phyloP scores from a whole-genome alignment of 2,797 vertebrate genomes.

The Acropternis orthonyx region DNA sequence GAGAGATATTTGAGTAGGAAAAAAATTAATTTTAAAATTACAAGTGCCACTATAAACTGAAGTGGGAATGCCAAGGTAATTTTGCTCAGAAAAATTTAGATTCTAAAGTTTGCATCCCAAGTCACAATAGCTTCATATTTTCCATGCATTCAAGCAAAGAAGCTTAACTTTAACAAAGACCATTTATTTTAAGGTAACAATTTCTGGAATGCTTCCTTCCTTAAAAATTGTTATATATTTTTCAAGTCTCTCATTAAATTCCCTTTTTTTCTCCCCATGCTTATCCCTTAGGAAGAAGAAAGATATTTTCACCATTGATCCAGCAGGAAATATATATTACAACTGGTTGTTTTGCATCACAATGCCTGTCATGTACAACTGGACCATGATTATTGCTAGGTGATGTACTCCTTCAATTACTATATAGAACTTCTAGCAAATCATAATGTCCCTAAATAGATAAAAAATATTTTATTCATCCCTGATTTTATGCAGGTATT shows the following conservation, averaged over 20 bases:
- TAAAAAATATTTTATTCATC: neutral
- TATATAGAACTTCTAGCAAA: neutral
- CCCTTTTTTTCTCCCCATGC: neutral
- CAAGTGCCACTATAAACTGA: neutral
- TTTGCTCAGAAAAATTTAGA: neutral
- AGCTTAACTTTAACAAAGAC: neutral
- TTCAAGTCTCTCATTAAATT: neutral
- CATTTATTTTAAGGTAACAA: neutral
- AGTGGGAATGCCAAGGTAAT: neutral
- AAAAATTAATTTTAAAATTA: neutral
- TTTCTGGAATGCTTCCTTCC: neutral
- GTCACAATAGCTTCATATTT: neutral
- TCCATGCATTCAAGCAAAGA: neutral
- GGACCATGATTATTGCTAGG: constrained; percentile 94
- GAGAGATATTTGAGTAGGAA: neutral
- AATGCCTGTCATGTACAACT: constrained; percentile 96
- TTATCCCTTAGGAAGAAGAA: constrained; percentile 78
- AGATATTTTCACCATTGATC: constrained; percentile 85
- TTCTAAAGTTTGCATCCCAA: neutral
- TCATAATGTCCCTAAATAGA: neutral
- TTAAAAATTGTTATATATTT: neutral
- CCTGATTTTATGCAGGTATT: neutral
- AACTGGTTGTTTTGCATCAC: constrained; percentile 91
- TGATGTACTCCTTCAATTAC: constrained; percentile 58
- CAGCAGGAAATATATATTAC: constrained; percentile 90